These are phyloP conservation scores for Tor tambroides DNA, from an alignment of 2,113 vertebrate genomes.

Conservation along the genomic window DNA sequence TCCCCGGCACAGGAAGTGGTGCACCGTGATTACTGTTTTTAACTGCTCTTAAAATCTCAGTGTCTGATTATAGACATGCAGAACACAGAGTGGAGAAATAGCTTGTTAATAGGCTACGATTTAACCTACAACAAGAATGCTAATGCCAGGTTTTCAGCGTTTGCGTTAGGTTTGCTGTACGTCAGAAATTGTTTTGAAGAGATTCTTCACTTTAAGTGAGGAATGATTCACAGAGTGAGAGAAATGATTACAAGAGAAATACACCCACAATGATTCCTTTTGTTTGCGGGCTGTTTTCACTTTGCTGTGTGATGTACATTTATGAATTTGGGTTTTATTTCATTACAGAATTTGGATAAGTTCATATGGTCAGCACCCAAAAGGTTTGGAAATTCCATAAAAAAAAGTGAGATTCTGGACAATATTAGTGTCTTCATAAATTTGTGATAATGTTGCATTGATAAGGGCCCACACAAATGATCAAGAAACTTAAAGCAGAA, in stretches of 20 bases:
- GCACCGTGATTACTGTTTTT: slow-evolving; percentile 53
- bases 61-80: slow-evolving; percentile 52
- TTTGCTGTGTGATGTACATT: neutral
- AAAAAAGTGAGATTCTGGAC: neutral
- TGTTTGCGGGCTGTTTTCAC: neutral
- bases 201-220: neutral
- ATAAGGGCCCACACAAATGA: neutral
- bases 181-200: neutral
- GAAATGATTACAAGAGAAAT: neutral
- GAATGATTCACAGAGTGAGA: neutral
- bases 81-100: slow-evolving; percentile 26
- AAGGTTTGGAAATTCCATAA: neutral
- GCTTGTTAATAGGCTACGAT: slow-evolving; percentile 45
- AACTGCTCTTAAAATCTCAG: slow-evolving; percentile 46
- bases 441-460: neutral
- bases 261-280: neutral
- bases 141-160: neutral
- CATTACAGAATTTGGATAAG: neutral
- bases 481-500: neutral
- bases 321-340: neutral
- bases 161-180: neutral
- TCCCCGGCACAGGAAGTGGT: slow-evolving; percentile 47
- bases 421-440: neutral
- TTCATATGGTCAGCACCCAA: neutral
- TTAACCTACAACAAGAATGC: slow-evolving; percentile 1